Base-by-base conservation (phyloP, 2,113 vertebrate species). In the Pelodiscus sinensis region DNA sequence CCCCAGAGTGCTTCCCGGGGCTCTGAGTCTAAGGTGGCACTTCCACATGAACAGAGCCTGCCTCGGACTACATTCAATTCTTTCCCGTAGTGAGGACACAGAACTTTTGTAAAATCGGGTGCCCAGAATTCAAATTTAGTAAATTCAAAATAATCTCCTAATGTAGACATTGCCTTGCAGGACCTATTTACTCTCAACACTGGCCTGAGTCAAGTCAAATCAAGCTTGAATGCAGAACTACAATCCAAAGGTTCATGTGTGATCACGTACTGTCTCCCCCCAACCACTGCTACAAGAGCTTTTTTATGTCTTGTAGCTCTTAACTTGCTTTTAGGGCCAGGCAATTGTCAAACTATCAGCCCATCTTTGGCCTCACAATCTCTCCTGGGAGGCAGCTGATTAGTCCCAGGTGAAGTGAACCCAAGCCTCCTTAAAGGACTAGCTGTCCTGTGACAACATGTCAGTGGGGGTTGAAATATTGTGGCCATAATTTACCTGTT, bases 141-240 rank as follows among this genome's bases (percentile, higher is more conserved):
- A 44, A 44, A 44, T 44, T 44, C 44, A 44, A 44, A 44, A 44
- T 44, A 44, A 44, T 44, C 44, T 44, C 44, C 44, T 44, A 44
- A 44, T 44, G 6, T 44, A 44, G 44, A 44, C 44, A 44, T 44
- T 44, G 44, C 44, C 44, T 44, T 77, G 38, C 4, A 29, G 92
- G 89, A 44, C 71, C 87, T 79, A 44, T 22, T 84, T 92, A 55
- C 57, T 96, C 71, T 71, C 86, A 80, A 44, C 77, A n/a, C 10
- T 1, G 56, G 75, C 68, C 81, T 92, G 87, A 92, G 90, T 81
- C 88, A 82, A 50, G 81, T 86, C 87, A 92, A 75, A 71, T 77
- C 92, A 92, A 92, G 83, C 92, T 38, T 78, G 12, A 25, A 44
- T 25, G 44, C 44, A 78, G 75, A 38, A 51, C 25, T 78, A 51